Conservation (phyloP, 2,797 vertebrate species). For the Pterois miles region DNA sequence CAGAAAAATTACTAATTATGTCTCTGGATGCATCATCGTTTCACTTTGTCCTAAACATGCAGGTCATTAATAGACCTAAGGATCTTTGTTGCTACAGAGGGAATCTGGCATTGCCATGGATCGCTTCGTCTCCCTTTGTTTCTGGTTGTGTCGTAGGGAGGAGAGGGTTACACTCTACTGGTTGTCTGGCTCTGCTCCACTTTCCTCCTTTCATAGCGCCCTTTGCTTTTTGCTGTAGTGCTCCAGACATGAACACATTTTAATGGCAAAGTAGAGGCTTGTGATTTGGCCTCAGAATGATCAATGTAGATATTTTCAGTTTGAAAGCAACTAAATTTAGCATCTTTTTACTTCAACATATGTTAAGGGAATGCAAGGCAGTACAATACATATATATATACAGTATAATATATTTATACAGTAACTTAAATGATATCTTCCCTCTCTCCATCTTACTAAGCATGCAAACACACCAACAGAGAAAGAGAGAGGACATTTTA, state of each 20-base stretch:
- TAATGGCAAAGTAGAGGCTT: neutral
- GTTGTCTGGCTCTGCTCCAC: conserved; percentile 34
- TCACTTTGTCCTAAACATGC: conserved; percentile 5
- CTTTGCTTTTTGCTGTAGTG: neutral
- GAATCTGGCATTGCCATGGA: conserved; percentile 23
- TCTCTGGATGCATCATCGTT: conserved; percentile 1
- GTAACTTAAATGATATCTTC: neutral
- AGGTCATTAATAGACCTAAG: conserved; percentile 27
- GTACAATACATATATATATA: too few relatives aligned
- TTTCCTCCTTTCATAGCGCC: conserved; percentile 9
- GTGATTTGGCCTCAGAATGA: conserved; percentile 24
- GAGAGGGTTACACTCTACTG: conserved; percentile 79
- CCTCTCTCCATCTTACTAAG: neutral
- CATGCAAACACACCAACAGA: neutral
- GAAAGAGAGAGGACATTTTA: conserved; percentile 4
- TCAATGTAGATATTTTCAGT: neutral
- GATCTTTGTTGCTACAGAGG: conserved; percentile 29
- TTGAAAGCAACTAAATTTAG: neutral
- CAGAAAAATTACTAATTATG: neutral
- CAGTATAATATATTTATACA: too few relatives aligned
- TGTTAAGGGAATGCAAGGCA: neutral
- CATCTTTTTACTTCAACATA: neutral
- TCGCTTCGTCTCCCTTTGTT: conserved; percentile 42
- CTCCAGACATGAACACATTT: conserved; percentile 7
- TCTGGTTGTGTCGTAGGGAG: conserved; percentile 18